Base-by-base conservation (phyloP, 1,140 invertebrate species). In the Macrocentrus cingulum region DNA sequence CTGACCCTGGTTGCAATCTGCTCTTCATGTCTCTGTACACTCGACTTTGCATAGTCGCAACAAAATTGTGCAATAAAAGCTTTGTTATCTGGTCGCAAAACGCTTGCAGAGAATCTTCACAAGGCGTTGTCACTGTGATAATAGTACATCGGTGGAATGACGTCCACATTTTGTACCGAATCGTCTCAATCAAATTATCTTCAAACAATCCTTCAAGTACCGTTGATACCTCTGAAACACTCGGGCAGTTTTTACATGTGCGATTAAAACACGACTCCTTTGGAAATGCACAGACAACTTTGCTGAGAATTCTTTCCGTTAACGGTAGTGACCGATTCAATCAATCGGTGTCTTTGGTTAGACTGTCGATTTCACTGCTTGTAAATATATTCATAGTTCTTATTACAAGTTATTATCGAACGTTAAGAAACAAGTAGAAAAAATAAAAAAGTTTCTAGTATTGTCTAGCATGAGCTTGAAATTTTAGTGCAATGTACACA, bases 81-180 rank as follows among this genome's bases (percentile, higher is more conserved):
- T n/a, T n/a, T n/a, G n/a, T n/a, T n/a, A n/a, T n/a, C n/a, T n/a
- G n/a, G n/a, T n/a, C n/a, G n/a, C n/a, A n/a, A n/a, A n/a, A n/a
- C n/a, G n/a, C n/a, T n/a, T n/a, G n/a, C n/a, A n/a, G n/a, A n/a
- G n/a, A n/a, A n/a, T n/a, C n/a, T n/a, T n/a, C n/a, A n/a, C n/a
- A n/a, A n/a, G n/a, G n/a, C n/a, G n/a, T n/a, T n/a, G n/a, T n/a
- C n/a, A n/a, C n/a, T n/a, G n/a, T n/a, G n/a, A n/a, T n/a, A n/a
- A 63, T 44, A 8, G 54, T 60, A 22, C 34, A 53, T 11, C 49
- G 25, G 29, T 63, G 42, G 1, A 18, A 41, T n/a, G 41, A 19
- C 8, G 36, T 44, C 53, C 57, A 63, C 23, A 51, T 29, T 34
- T 53, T 56, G 37, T 51, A 60, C 2, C 15, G 39, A 2, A 63